Evolutionary conservation across 2,113 vertebrate genomes (phyloP).

Genomic region (Syngnathus scovelli): DNA sequence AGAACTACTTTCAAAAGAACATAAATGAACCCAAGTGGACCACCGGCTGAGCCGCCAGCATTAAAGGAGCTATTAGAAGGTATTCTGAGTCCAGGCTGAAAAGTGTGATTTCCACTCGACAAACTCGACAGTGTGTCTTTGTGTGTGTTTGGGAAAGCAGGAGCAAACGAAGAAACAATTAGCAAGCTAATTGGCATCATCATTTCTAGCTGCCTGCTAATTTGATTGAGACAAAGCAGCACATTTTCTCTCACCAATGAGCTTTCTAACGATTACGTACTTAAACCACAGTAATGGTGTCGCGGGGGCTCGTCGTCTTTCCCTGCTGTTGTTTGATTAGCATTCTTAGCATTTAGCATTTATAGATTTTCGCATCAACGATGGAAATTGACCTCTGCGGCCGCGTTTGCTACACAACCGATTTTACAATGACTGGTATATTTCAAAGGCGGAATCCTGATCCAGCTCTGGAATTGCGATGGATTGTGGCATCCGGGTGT

Average conservation of each 20-base stretch:
- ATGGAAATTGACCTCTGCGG: background rate
- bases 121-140: background rate
- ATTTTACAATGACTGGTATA: too few species aligned
- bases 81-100: conserved; percentile 3
- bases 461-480: too few species aligned
- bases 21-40: conserved; percentile 33
- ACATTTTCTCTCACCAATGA: background rate
- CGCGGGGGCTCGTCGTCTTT: background rate
- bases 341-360: background rate
- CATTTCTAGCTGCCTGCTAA: background rate
- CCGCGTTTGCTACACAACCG: background rate
- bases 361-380: background rate
- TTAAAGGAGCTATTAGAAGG: background rate
- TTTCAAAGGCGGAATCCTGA: too few species aligned
- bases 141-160: background rate
- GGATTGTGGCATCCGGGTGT: background rate
- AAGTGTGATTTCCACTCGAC: background rate
- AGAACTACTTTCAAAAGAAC: conserved; percentile 16
- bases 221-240: conserved; percentile 3
- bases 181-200: background rate
- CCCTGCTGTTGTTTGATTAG: background rate
- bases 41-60: background rate
- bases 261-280: background rate
- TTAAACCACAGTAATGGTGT: background rate
- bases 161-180: conserved; percentile 12